These are phyloP conservation scores for Berghia stephanieae DNA, from an alignment of 1,140 invertebrate species.

Conservation along the genomic window DNA sequence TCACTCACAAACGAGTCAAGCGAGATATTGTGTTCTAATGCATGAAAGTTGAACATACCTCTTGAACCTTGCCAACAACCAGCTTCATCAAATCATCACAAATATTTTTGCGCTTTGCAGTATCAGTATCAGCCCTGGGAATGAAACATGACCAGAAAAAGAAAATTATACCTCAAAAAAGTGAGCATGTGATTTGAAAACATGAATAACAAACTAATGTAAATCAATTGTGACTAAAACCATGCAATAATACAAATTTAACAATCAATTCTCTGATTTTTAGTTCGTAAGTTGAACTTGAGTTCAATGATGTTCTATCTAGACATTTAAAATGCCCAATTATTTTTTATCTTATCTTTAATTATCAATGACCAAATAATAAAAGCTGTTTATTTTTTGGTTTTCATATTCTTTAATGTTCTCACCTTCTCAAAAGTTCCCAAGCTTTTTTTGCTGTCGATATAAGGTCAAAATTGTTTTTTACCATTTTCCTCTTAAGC, in stretches of 20 bases:
- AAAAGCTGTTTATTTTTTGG: no score
- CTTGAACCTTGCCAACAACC: constrained; percentile 77
- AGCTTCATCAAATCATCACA: constrained; percentile 78
- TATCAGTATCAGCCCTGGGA: constrained; percentile 49
- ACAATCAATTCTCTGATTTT: no score
- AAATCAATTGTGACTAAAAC: no score
- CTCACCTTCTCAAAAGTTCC: constrained; percentile 72
- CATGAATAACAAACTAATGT: constrained; percentile 65
- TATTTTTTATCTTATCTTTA: no score
- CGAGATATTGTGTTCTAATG: no score
- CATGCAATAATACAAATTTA: no score
- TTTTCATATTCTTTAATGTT: not conserved
- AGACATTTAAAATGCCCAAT: no score
- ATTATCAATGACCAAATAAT: no score
- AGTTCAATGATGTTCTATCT: no score
- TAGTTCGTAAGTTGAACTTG: no score
- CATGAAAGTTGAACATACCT: constrained; percentile 55
- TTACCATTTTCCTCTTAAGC: constrained; percentile 56
- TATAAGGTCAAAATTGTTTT: constrained; percentile 72
- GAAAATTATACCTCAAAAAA: not conserved
- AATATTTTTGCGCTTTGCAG: constrained; percentile 74
- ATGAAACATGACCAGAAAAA: not conserved
- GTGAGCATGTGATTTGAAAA: not conserved
- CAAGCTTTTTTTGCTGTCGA: constrained; percentile 79
- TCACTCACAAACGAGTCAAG: no score